Evolutionary conservation across 2,113 vertebrate genomes (phyloP).

Genomic region (Myotis yumanensis): DNA sequence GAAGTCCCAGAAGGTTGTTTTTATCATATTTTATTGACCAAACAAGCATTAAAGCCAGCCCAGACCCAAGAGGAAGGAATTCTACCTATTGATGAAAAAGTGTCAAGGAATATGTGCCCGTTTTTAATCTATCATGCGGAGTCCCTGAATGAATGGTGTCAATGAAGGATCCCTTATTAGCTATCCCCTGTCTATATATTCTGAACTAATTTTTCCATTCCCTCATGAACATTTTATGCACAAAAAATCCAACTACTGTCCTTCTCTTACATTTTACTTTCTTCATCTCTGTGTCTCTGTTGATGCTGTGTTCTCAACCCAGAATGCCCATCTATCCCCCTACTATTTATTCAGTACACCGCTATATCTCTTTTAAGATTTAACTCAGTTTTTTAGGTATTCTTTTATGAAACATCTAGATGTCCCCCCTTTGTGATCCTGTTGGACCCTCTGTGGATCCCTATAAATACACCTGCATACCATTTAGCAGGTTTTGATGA

Average conservation of each 20-base stretch:
- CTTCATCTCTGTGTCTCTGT: neutral
- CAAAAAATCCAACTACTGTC: neutral
- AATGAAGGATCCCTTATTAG: neutral
- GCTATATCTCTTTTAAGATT: neutral
- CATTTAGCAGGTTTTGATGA: neutral
- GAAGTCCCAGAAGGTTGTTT: neutral
- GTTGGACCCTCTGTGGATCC: neutral
- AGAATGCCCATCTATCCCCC: neutral
- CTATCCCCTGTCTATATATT: neutral
- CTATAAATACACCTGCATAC: neutral
- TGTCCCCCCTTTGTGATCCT: neutral
- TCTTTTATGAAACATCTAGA: neutral
- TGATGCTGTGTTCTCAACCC: neutral
- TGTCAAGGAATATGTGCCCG: neutral
- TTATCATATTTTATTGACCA: neutral
- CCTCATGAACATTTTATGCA: neutral
- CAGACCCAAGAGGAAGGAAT: neutral
- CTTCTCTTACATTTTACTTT: neutral
- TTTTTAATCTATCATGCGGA: neutral
- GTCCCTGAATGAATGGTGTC: neutral
- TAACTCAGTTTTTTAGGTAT: neutral
- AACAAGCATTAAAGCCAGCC: neutral
- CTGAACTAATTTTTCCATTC: neutral
- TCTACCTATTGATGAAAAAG: neutral
- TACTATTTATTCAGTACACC: neutral